Percentiles rank a stretch among this genome's conserved stretches.
Conservation (phyloP, 1,140 invertebrate genomes). For the Melitaea cinxia region DNA sequence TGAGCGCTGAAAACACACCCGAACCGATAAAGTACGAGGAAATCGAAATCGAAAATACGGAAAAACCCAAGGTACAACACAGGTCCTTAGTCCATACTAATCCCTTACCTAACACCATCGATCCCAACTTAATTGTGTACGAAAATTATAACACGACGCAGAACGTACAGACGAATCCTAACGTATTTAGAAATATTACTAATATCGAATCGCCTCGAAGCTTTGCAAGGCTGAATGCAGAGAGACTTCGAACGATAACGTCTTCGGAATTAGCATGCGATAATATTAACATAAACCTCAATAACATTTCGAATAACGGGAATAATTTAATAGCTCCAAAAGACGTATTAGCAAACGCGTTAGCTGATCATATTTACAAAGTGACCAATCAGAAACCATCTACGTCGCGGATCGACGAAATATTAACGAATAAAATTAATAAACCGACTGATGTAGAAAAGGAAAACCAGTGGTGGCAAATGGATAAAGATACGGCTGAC, state of each 20-base stretch:
- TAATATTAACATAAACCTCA: constrained; percentile 35
- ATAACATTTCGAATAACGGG: constrained; percentile 11
- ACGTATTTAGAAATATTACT: constrained; percentile 65
- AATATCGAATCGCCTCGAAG: constrained; percentile 66
- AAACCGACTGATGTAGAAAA: constrained; percentile 56
- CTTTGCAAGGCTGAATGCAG: constrained; percentile 76
- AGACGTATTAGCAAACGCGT: constrained; percentile 70
- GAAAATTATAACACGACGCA: constrained; percentile 42
- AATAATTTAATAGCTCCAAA: constrained; percentile 66
- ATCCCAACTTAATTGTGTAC: constrained; percentile 45
- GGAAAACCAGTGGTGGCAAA: constrained; percentile 70
- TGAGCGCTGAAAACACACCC: constrained; percentile 75
- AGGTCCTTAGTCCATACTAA: constrained; percentile 75
- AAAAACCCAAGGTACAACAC: constrained; percentile 81
- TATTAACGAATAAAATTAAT: constrained; percentile 77
- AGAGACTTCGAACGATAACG: constrained; percentile 70
- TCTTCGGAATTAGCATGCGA: constrained; percentile 53
- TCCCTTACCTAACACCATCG: constrained; percentile 59
- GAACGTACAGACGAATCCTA: constrained; percentile 41
- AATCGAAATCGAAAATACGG: constrained; percentile 65
- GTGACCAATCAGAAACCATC: constrained; percentile 81
- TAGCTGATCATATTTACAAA: constrained; percentile 80
- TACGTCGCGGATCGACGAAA: constrained; percentile 73
- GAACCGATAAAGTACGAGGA: constrained; percentile 62
- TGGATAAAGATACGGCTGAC: constrained; percentile 52